Percentiles rank a stretch among this genome's conserved stretches.
phyloP scores from a whole-genome alignment of 2,797 vertebrate species.

The Galago senegalensis region DNA sequence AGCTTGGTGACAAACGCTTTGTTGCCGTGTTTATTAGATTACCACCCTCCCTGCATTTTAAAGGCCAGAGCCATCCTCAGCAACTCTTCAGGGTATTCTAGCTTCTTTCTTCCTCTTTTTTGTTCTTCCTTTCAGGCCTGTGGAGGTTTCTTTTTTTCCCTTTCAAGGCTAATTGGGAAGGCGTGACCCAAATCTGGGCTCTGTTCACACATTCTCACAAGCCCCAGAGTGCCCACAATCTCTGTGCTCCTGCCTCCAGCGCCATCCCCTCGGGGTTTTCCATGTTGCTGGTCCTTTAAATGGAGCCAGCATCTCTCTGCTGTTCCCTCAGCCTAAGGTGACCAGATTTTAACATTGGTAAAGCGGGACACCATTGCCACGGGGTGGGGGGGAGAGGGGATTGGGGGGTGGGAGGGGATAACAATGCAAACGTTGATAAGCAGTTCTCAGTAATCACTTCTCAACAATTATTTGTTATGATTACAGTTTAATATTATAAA shows the following conservation, averaged over 20 bases:
- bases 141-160: not conserved
- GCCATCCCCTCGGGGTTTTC: not conserved
- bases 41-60: slow-evolving; percentile 77
- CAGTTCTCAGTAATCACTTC: too few species aligned
- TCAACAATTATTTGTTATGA: too few species aligned
- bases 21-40: slow-evolving; percentile 79
- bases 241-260: not conserved
- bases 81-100: slow-evolving; percentile 66
- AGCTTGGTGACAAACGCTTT: slow-evolving; percentile 80
- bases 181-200: slow-evolving; percentile 58
- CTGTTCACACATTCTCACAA: not conserved
- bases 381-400: too few species aligned
- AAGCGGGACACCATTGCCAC: too few species aligned
- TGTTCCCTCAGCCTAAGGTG: too few species aligned
- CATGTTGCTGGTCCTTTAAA: not conserved
- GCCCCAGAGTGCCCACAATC: not conserved
- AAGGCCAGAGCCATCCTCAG: slow-evolving; percentile 65
- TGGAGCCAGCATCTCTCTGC: not conserved
- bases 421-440: too few species aligned
- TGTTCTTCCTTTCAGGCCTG: slow-evolving; percentile 56
- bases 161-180: slow-evolving; percentile 70
- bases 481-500: too few species aligned
- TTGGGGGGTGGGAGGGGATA: too few species aligned
- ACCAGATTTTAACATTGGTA: too few species aligned
- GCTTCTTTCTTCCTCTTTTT: slow-evolving; percentile 34